phyloP scores from a whole-genome alignment of 2,888 invertebrate species.

The Rotaria socialis region DNA sequence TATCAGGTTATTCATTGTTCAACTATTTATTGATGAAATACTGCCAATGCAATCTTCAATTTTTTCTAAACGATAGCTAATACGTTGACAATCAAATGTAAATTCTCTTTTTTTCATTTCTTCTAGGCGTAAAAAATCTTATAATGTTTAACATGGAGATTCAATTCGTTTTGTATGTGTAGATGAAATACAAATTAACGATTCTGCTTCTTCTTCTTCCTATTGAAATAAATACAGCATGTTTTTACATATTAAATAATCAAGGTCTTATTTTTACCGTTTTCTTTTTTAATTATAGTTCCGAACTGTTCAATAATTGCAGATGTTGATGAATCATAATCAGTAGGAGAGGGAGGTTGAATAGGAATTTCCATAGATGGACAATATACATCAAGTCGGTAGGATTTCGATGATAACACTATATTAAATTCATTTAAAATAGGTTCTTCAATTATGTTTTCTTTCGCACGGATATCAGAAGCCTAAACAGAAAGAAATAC shows the following conservation, averaged over 20 bases:
- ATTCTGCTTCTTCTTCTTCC: not conserved
- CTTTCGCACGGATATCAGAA: not conserved
- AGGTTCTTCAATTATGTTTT: not conserved
- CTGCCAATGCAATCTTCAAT: not conserved
- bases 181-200: not conserved
- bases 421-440: not conserved
- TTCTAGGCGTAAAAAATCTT: not conserved
- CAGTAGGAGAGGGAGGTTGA: not conserved
- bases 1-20: not conserved
- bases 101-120: not conserved
- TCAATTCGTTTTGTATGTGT: not conserved
- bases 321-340: not conserved
- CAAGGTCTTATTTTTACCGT: not conserved
- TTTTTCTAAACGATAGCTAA: not conserved
- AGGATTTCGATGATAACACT: not conserved
- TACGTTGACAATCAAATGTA: constrained; percentile 1
- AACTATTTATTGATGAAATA: not conserved
- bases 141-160: not conserved
- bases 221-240: not conserved
- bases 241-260: no score
- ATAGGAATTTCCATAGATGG: not conserved
- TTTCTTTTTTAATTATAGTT: not conserved
- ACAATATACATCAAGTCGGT: not conserved
- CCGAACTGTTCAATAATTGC: not conserved
- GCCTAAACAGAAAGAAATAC: not conserved